Evolutionary conservation across 2,797 vertebrate species (phyloP), one percentile per base, ranked within the genome.

Genomic region (Bryconaethiops microstoma): DNA sequence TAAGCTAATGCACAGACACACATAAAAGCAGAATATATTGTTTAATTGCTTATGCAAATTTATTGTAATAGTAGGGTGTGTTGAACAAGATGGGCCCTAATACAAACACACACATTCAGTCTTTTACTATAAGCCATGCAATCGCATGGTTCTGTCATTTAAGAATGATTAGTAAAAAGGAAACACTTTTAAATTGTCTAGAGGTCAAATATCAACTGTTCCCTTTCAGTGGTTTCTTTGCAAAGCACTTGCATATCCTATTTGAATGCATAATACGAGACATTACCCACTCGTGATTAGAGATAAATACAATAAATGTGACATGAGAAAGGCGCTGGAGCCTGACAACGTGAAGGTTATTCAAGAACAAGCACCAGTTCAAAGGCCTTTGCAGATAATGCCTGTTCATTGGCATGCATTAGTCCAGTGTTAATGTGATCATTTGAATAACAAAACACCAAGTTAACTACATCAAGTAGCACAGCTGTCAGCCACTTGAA

Each of bases 281-380:
- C 82, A 80, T 82, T 86, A 84, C 74, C 85, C 76, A 63, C 78
- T 64, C 60, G 65, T 76, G 78, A 75, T 81, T 79, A 62, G 81
- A 79, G 85, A 80, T 78, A 82, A 82, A 82, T 80, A 84, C 77
- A 82, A 82, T 77, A 80, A 75, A 74, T 82, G 85, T 84, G 85
- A 84, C 82, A 80, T 77, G 77, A 71, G 80, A 76, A 74, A 82
- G 76, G 82, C 85, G 76, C 57, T 69, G 79, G 79, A 82, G 82
- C 74, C 74, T 79, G 70, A 86, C 85, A 77, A 86, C 57, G 74
- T 77, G 77, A 86, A 86, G 85, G 85, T 86, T 82, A 82, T 77
- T 75, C 80, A 86, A 86, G 85, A 82, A 80, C 80, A 82, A 84
- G 74, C 21, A 62, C 0, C 40, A 72, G 48, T 50, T 83, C 74